A percentile compares a stretch with the other conserved stretches of the same genome.
Conservation (phyloP, 2,113 vertebrate genomes). For the Egretta garzetta region DNA sequence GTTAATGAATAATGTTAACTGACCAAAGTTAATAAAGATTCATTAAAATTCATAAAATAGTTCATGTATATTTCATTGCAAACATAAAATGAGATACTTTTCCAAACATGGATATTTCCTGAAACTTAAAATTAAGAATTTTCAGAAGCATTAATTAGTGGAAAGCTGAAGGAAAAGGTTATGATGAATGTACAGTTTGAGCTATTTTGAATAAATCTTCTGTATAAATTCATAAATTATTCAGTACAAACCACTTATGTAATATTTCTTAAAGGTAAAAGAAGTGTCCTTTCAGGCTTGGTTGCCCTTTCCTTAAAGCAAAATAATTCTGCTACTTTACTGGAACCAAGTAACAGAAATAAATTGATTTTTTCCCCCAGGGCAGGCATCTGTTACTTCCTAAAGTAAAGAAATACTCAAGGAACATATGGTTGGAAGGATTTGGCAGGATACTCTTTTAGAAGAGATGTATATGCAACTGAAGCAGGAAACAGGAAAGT, state of each 20-base stretch:
- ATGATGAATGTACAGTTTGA: not conserved
- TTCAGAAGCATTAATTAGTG: constrained; percentile 42
- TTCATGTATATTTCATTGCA: constrained; percentile 14
- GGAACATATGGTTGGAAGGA: constrained; percentile 41
- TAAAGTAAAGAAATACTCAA: constrained; percentile 49
- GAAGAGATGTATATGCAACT: not conserved
- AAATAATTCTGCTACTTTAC: constrained; percentile 34
- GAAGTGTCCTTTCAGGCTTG: constrained; percentile 27
- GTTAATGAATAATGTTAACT: constrained; percentile 44
- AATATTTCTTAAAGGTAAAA: constrained; percentile 57
- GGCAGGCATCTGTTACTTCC: constrained; percentile 43
- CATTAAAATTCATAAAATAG: constrained; percentile 65
- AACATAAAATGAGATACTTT: constrained; percentile 39
- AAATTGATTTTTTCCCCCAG: constrained; percentile 15
- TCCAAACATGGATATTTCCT: constrained; percentile 22
- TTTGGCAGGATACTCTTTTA: constrained; percentile 6
- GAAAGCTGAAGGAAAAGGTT: constrained; percentile 18
- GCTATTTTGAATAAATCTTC: constrained; percentile 19
- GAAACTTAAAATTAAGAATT: constrained; percentile 37
- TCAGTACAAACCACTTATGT: constrained; percentile 49
- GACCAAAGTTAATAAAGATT: constrained; percentile 51
- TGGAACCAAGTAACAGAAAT: constrained; percentile 51
- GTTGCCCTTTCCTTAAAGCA: constrained; percentile 40
- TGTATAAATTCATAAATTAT: constrained; percentile 58
- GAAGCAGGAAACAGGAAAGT: constrained; percentile 4